Percentiles rank a stretch among this genome's conserved stretches.
phyloP scores from a whole-genome alignment of 1,140 invertebrate genomes.

The Atta cephalotes region DNA sequence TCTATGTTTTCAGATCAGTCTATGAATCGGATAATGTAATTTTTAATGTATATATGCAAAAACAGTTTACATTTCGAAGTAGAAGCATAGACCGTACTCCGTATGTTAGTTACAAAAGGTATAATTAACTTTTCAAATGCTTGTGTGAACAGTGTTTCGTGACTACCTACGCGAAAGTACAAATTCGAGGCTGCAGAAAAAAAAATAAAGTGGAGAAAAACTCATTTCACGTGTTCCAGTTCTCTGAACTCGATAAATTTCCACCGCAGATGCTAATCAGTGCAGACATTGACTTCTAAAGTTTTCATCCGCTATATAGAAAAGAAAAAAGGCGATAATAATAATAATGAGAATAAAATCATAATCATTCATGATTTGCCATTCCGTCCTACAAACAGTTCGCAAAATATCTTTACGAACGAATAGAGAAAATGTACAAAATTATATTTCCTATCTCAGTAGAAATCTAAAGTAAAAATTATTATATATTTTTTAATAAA shows the following conservation, averaged over 20 bases:
- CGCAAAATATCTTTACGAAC: background rate
- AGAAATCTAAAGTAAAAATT: slow-evolving; percentile 58
- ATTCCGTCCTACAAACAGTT: background rate
- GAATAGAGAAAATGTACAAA: background rate
- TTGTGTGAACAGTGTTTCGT: slow-evolving; percentile 50
- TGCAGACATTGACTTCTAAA: slow-evolving; percentile 55
- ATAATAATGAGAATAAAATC: slow-evolving; percentile 57
- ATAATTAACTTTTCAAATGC: slow-evolving; percentile 64
- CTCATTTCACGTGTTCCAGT: slow-evolving; percentile 66
- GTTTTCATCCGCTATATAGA: slow-evolving; percentile 30
- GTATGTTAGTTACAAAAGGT: slow-evolving; percentile 57
- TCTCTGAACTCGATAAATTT: slow-evolving; percentile 70
- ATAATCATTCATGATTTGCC: slow-evolving; percentile 53
- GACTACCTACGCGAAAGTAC: slow-evolving; percentile 46
- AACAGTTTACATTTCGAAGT: slow-evolving; percentile 52
- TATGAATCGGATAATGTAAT: slow-evolving; percentile 30
- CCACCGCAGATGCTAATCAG: slow-evolving; percentile 70
- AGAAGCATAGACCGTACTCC: slow-evolving; percentile 4
- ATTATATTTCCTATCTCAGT: slow-evolving; percentile 5
- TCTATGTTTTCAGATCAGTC: background rate
- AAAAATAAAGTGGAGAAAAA: slow-evolving; percentile 58
- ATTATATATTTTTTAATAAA: slow-evolving; percentile 28
- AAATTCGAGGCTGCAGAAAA: slow-evolving; percentile 40
- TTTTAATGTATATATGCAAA: slow-evolving; percentile 47
- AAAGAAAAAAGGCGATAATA: slow-evolving; percentile 25